A percentile compares a stretch with the other conserved stretches of the same genome.
Conservation (phyloP, 2,797 vertebrate species). For the Pseudochirops cupreus region DNA sequence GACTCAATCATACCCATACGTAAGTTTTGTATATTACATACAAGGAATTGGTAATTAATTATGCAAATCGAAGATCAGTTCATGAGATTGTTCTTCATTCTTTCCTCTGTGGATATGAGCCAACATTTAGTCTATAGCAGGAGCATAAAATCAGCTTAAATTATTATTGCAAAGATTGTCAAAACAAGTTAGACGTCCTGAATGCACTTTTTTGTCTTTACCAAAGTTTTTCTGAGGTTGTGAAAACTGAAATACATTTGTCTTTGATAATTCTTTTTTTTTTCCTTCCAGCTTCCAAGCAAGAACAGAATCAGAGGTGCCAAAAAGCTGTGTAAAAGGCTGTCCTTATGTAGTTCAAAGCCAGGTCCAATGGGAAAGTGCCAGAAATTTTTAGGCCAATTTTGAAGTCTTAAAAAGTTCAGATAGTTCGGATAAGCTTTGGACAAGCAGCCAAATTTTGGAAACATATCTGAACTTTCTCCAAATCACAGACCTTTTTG, state of each 20-base stretch:
- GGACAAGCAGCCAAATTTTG: constrained; percentile 76
- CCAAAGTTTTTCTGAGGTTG: constrained; percentile 7
- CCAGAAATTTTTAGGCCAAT: constrained; percentile 72
- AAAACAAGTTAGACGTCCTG: neutral
- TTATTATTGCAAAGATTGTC: neutral
- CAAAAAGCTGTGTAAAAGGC: constrained; percentile 69
- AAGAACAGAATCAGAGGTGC: constrained; percentile 59
- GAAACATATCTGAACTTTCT: constrained; percentile 76
- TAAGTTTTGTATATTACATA: neutral
- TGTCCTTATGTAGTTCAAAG: constrained; percentile 48
- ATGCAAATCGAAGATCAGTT: constrained; percentile 34
- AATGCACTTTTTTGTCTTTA: neutral
- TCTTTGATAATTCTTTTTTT: constrained; percentile 47
- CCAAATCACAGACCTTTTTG: constrained; percentile 79
- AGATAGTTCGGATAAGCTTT: constrained; percentile 80
- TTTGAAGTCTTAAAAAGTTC: constrained; percentile 78
- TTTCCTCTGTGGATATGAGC: neutral
- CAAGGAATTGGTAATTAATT: neutral
- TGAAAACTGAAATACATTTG: constrained; percentile 32
- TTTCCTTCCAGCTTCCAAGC: constrained; percentile 51
- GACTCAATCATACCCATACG: neutral
- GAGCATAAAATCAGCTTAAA: constrained; percentile 1
- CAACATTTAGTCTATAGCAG: constrained; percentile 40
- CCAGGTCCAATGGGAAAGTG: constrained; percentile 65
- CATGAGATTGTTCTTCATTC: constrained; percentile 14